Conservation (phyloP, 2,888 invertebrate genomes). For the Yponomeuta sedellus region DNA sequence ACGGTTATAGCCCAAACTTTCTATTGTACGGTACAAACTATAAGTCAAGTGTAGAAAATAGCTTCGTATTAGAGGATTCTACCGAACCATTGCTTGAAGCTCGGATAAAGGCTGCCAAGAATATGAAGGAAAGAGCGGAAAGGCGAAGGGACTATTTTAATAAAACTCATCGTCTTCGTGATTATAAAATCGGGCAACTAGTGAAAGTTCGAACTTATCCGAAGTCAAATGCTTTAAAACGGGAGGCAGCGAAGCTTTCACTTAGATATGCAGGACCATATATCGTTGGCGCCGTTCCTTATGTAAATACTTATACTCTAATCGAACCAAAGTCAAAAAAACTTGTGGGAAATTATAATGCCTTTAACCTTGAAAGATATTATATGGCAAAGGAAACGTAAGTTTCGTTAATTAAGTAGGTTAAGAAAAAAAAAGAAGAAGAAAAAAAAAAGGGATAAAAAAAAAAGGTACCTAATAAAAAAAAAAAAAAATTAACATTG, state of each 20-base stretch:
- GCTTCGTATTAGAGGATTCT: neutral
- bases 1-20: constrained; percentile 5
- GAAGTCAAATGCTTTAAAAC: constrained; percentile 5
- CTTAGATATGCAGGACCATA: constrained; percentile 17
- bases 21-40: neutral
- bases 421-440: too few species aligned
- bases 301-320: constrained; percentile 17
- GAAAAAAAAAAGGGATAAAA: too few species aligned
- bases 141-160: constrained; percentile 9
- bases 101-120: neutral
- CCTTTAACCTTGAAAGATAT: too few species aligned
- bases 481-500: too few species aligned
- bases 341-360: constrained; percentile 10
- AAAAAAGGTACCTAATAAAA: too few species aligned
- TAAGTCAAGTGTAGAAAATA: neutral
- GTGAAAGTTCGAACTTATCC: constrained; percentile 14
- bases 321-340: neutral
- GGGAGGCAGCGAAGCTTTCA: constrained; percentile 12
- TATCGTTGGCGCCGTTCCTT: constrained; percentile 15
- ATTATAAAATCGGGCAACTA: constrained; percentile 15
- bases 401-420: too few species aligned
- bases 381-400: too few species aligned
- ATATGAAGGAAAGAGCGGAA: neutral
- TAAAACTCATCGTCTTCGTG: constrained; percentile 13
- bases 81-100: neutral